Evolutionary conservation across 2,797 vertebrate species (phyloP), one percentile per base, ranked within the genome.

Genomic region (Sebastes cheni): DNA sequence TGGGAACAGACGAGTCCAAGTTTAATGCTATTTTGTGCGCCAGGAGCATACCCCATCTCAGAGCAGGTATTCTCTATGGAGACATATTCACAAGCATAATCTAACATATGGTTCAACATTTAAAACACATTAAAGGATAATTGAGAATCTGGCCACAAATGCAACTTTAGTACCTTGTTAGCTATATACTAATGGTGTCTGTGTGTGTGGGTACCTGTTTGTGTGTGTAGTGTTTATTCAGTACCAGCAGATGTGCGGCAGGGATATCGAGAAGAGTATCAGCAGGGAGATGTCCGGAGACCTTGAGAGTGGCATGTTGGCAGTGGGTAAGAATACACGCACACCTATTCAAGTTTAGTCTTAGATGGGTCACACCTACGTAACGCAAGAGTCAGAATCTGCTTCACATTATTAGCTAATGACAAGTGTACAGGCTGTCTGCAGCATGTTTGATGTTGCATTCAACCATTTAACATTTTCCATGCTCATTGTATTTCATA

Each of bases 1-100:
- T 99, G 14, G 99, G 99, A 72, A 99, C 98, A 1, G 99, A 99
- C 2, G 99, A 99, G 88, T 99, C 99, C 73, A 99, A 97, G 88
- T 99, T 99, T 91, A 99, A 99, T 8, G 97, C 97, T 3, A 96
- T 99, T 85, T 93, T 99, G 68, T 99, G 99, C 59, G 87, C 98
- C 69, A 96, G 98, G 88, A 99, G 98, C 94, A 96, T 96, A 88
- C 16, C 95, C 72, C 99, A 99, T 83, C 97, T 99, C 77, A 96
- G 95, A 95, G 95, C 98, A 96, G 98, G 98, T 99, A 94, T 30
- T 70, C 3, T 67, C 16, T 20, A 23, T 25, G 13, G 54, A 73
- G 32, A 74, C 20, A 30, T 36, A 5, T 25, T 52, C 9, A 55
- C 27, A 77, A 22, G 14, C 30, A 36, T 30, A 13, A 59, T 14